Conservation (phyloP, 2,888 invertebrate genomes). For the Synergus itoensis region DNA sequence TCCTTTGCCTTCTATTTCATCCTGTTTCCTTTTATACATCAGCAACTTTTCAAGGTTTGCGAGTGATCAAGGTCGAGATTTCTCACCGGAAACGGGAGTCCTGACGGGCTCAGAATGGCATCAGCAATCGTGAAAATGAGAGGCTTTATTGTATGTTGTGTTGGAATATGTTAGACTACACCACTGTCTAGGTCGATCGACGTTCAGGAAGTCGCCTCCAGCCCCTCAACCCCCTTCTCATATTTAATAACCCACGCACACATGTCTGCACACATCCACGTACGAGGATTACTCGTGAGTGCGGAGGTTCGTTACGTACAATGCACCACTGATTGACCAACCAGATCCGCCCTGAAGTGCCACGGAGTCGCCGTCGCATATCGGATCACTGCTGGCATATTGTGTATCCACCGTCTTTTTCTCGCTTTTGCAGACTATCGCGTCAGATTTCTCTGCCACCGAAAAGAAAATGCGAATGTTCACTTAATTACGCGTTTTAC, state of each 20-base stretch:
- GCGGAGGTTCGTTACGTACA: slow-evolving; percentile 70
- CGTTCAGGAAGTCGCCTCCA: slow-evolving; percentile 46
- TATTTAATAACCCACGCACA: slow-evolving; percentile 58
- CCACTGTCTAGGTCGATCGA: slow-evolving; percentile 42
- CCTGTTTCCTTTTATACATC: not conserved
- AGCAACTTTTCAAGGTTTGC: slow-evolving; percentile 32
- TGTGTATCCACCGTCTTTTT: slow-evolving; percentile 31
- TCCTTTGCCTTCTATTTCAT: not conserved
- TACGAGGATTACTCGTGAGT: slow-evolving; percentile 60
- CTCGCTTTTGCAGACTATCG: slow-evolving; percentile 25
- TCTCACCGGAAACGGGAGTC: slow-evolving; percentile 11
- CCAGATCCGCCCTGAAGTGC: slow-evolving; percentile 70
- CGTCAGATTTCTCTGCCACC: slow-evolving; percentile 35
- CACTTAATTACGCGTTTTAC: slow-evolving; percentile 27
- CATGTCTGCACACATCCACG: slow-evolving; percentile 56
- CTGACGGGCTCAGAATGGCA: slow-evolving; percentile 19
- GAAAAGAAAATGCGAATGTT: slow-evolving; percentile 12
- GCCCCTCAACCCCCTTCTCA: slow-evolving; percentile 44
- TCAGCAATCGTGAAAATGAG: slow-evolving; percentile 22
- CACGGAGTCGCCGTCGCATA: slow-evolving; percentile 55
- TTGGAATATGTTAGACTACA: slow-evolving; percentile 36
- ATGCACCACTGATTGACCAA: slow-evolving; percentile 72
- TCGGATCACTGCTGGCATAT: slow-evolving; percentile 38
- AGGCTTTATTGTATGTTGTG: slow-evolving; percentile 44
- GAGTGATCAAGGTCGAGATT: slow-evolving; percentile 36